Evolutionary conservation across 92 coral and sea anemone species (phyloP).

Genomic region (Bergia puertoricense): DNA sequence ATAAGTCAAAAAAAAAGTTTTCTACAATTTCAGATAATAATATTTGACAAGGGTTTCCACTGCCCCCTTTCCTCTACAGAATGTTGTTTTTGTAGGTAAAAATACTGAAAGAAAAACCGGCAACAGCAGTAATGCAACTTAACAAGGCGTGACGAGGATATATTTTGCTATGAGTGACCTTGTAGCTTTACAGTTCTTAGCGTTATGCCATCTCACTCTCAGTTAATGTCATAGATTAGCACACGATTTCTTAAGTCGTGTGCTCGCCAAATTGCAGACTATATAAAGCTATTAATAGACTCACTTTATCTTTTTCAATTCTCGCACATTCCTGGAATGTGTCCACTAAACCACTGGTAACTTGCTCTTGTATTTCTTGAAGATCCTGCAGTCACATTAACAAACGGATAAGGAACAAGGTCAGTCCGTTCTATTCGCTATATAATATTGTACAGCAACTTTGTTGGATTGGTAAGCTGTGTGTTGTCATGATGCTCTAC

Average conservation of each 20-base stretch:
- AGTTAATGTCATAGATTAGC: neutral
- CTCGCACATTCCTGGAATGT: slow-evolving; percentile 74
- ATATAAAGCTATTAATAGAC: neutral
- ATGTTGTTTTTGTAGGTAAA: neutral
- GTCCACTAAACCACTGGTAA: slow-evolving; percentile 62
- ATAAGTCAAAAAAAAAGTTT: neutral
- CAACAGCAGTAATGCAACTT: no score
- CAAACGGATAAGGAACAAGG: neutral
- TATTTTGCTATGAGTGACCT: no score
- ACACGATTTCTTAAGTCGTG: neutral
- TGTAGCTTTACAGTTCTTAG: no score
- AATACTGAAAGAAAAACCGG: neutral
- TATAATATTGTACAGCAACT: no score
- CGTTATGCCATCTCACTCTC: neutral
- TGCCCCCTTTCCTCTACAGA: neutral
- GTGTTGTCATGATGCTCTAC: no score
- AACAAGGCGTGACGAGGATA: no score
- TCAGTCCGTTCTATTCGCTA: neutral
- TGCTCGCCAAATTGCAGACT: neutral
- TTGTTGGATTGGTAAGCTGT: no score
- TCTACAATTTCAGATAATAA: neutral
- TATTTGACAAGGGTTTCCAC: neutral
- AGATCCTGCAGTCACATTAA: slow-evolving; percentile 63
- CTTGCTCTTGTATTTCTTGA: slow-evolving; percentile 76
- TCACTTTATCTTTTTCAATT: slow-evolving; percentile 81